Conservation (phyloP, 2,888 invertebrate species). For the Parnassius apollo region DNA sequence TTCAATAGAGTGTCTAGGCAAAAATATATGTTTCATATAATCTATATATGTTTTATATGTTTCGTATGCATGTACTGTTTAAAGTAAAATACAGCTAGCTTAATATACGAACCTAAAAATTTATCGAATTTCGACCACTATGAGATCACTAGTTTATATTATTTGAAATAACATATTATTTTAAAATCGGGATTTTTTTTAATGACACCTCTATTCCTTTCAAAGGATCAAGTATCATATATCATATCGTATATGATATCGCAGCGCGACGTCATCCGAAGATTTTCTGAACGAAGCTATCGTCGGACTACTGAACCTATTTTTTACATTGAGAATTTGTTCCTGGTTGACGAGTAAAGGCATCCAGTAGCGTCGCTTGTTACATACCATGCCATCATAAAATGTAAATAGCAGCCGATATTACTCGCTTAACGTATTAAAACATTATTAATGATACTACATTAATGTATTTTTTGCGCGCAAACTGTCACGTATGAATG, state of each 20-base stretch:
- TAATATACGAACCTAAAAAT: too few relatives aligned
- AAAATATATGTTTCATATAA: too few relatives aligned
- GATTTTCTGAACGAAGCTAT: constrained; percentile 59
- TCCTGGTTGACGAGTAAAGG: constrained; percentile 70
- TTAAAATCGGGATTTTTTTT: neutral
- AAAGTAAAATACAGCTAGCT: too few relatives aligned
- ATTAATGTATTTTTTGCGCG: constrained; percentile 43
- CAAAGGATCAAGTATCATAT: constrained; percentile 36
- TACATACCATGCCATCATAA: constrained; percentile 70
- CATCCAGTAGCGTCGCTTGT: constrained; percentile 54
- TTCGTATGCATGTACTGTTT: too few relatives aligned
- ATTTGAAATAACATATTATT: neutral
- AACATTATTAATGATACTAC: constrained; percentile 51
- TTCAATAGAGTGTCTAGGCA: too few relatives aligned
- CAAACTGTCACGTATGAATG: constrained; percentile 46
- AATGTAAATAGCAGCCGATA: constrained; percentile 64
- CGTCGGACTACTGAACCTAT: constrained; percentile 51
- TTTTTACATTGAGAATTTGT: constrained; percentile 66
- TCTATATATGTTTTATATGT: too few relatives aligned
- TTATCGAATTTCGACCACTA: too few relatives aligned
- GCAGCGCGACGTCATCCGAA: constrained; percentile 65
- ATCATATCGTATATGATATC: constrained; percentile 27
- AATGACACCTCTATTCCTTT: constrained; percentile 36
- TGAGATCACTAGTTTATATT: too few relatives aligned
- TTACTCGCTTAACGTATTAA: constrained; percentile 56